These are phyloP conservation scores for Fragum fragum DNA, from an alignment of 2,888 invertebrate genomes.

Conservation along the genomic window DNA sequence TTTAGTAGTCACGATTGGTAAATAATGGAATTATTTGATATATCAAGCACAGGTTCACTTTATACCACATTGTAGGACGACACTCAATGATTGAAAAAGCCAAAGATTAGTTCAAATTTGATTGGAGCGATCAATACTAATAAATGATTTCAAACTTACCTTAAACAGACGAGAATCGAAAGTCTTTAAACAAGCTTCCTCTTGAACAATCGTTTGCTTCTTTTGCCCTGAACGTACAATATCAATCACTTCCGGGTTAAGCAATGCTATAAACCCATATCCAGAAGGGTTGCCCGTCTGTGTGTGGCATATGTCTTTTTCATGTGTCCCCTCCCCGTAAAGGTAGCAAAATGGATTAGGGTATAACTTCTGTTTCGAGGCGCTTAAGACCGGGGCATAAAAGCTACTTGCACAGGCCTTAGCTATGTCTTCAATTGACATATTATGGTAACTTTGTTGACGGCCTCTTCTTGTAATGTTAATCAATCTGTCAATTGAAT, in stretches of 20 bases:
- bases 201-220: too few relatives aligned
- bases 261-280: background rate
- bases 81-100: too few relatives aligned
- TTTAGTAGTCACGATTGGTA: too few relatives aligned
- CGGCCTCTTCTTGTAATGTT: background rate
- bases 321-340: background rate
- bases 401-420: background rate
- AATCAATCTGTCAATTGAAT: background rate
- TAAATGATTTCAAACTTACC: too few relatives aligned
- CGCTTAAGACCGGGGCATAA: constrained; percentile 1
- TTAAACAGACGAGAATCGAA: too few relatives aligned
- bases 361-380: background rate
- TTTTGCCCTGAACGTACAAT: background rate
- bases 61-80: too few relatives aligned
- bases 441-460: background rate
- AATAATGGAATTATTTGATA: too few relatives aligned
- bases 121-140: too few relatives aligned
- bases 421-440: background rate
- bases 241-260: background rate
- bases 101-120: too few relatives aligned
- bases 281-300: background rate
- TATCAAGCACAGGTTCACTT: too few relatives aligned
- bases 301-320: background rate
- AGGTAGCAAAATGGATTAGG: constrained; percentile 19
- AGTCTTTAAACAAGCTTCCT: too few relatives aligned